Evolutionary conservation across 2,113 vertebrate genomes (phyloP).

Genomic region (Etia nguti): DNA sequence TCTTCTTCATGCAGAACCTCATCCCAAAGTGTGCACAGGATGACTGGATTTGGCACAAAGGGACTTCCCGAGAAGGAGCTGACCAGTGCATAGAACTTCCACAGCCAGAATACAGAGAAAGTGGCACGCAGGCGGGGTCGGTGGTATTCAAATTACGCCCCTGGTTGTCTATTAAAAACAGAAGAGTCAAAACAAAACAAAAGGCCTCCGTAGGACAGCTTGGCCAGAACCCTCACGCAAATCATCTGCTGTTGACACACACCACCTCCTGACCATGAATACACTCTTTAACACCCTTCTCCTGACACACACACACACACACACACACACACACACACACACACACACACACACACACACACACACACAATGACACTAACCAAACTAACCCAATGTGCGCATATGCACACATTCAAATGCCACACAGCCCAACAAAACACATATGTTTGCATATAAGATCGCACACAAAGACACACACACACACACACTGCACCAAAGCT

Average conservation of each 20-base stretch:
- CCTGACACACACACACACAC: neutral
- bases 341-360: neutral
- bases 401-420: slow-evolving; percentile 56
- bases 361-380: slow-evolving; percentile 4
- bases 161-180: slow-evolving; percentile 56
- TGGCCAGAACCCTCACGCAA: slow-evolving; percentile 59
- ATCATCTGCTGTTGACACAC: slow-evolving; percentile 60
- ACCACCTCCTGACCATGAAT: slow-evolving; percentile 57
- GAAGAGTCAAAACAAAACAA: slow-evolving; percentile 58
- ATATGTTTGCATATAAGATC: slow-evolving; percentile 43
- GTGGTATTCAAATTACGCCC: slow-evolving; percentile 55
- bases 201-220: slow-evolving; percentile 40
- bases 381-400: slow-evolving; percentile 45
- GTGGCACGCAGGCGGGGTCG: neutral
- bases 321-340: neutral
- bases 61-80: neutral
- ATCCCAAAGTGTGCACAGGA: neutral
- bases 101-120: slow-evolving; percentile 7
- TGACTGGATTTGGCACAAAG: neutral
- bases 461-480: slow-evolving; percentile 11
- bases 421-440: slow-evolving; percentile 19
- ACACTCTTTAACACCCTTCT: slow-evolving; percentile 38
- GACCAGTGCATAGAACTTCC: neutral
- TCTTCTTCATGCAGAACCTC: neutral
- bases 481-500: slow-evolving; percentile 23